A percentile compares a stretch with the other conserved stretches of the same genome.
These are phyloP conservation scores for Anseranas semipalmata DNA, from an alignment of 2,113 vertebrate species.

Conservation along the genomic window DNA sequence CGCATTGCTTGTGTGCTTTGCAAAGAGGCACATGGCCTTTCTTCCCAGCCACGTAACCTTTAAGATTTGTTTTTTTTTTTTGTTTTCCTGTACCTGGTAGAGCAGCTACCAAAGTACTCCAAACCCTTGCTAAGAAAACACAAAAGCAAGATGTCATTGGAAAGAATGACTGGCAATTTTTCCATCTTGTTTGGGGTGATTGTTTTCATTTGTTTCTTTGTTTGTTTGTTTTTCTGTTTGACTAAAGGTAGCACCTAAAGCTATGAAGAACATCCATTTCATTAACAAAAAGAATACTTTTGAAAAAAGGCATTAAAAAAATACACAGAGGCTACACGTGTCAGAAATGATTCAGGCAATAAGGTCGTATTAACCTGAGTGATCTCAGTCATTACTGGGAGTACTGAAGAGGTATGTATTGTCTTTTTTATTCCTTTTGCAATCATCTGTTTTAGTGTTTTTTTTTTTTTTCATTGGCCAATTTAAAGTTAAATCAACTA, in stretches of 20 bases:
- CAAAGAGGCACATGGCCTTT: background rate
- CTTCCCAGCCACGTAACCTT: background rate
- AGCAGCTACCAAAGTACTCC: background rate
- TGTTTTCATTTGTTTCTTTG: background rate
- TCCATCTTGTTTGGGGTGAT: background rate
- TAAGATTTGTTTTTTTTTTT: background rate
- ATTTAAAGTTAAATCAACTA: background rate
- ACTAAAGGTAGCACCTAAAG: constrained; percentile 53
- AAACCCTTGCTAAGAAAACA: background rate
- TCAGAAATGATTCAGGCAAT: background rate
- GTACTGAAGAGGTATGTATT: background rate
- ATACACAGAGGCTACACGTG: constrained; percentile 30
- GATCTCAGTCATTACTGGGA: background rate
- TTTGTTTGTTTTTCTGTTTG: background rate
- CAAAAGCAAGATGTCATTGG: background rate
- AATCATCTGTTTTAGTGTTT: background rate
- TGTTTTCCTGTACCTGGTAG: background rate
- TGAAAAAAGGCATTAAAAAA: constrained; percentile 50
- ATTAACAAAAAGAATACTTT: constrained; percentile 58
- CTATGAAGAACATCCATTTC: constrained; percentile 59
- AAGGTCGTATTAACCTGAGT: background rate
- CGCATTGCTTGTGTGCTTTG: background rate
- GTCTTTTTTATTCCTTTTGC: background rate
- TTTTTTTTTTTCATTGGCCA: background rate
- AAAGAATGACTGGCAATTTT: background rate